Base-by-base conservation (phyloP, 2,113 vertebrate species). In the Spea bombifrons region DNA sequence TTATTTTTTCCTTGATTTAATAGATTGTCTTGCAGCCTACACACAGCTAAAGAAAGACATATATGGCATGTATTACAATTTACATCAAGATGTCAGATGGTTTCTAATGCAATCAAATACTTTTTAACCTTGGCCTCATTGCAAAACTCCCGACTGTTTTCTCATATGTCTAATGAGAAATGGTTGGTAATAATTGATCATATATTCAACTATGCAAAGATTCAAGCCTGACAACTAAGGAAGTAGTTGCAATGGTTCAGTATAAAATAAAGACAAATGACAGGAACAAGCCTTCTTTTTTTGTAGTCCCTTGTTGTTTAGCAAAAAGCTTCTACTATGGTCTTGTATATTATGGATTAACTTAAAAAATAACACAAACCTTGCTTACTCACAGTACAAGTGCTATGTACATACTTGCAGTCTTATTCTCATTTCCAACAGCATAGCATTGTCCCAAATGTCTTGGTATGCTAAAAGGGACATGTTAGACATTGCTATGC, bases 71-170 rank as follows among this genome's bases (percentile, higher is more conserved):
- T 82, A 88, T 82, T 72, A 84, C 88, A 88, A 91, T 89, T 91
- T 91, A 88, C 75, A 87, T 82, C 74, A 55, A 79, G 82, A 83
- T 85, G 83, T 84, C 80, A 82, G 84, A 87, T 75, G 84, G 83
- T 84, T 84, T 88, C 87, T 86, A 88, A 75, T 80, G 84, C 84
- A 88, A 84, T 87, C 89, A 87, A 86, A 91, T 83, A 88, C 82
- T 87, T 84, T 86, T 89, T 91, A 88, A 88, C 84, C 84, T 86
- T 87, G 81, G 83, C 82, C 85, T 88, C 84, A 86, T 88, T 88
- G 90, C 82, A 85, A 81, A 89, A 84, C 83, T 88, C 83, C 82
- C 82, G 10, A 72, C 78, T 85, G 88, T 86, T 86, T n/a, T 88
- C 84, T 88, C 85, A 87, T 85, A 83, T 87, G 87, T 88, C 85